Percentiles rank a stretch among this genome's conserved stretches.
These are phyloP conservation scores for Calonectris borealis DNA, from an alignment of 2,113 vertebrate species.

Conservation along the genomic window DNA sequence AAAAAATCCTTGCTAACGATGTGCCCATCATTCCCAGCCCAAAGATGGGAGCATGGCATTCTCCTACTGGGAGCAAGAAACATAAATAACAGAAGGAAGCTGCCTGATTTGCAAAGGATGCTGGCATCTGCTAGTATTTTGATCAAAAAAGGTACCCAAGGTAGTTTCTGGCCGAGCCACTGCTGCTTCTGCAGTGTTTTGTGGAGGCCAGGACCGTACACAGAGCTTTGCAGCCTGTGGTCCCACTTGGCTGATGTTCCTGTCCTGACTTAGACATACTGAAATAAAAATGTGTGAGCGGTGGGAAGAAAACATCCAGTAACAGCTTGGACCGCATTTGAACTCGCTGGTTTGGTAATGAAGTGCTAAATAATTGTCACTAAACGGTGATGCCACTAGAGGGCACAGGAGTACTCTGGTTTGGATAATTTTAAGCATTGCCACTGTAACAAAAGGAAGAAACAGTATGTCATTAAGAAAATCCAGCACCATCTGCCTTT, in stretches of 20 bases:
- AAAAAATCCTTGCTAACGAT: neutral
- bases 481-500: neutral
- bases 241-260: neutral
- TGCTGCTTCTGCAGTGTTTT: accelerated
- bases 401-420: constrained; percentile 28
- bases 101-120: neutral
- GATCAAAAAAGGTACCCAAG: neutral
- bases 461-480: neutral
- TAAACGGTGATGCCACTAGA: neutral
- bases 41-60: neutral
- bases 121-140: neutral
- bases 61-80: neutral
- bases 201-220: accelerated
- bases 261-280: neutral
- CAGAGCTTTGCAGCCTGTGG: neutral
- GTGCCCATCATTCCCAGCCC: neutral
- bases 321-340: neutral
- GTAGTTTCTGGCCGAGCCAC: neutral
- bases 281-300: accelerated
- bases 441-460: neutral
- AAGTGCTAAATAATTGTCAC: neutral
- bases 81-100: neutral
- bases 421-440: neutral
- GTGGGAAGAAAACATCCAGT: neutral
- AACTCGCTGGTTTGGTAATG: neutral